Base-by-base conservation (phyloP, 2,113 vertebrate genomes). In the Entelurus aequoreus region DNA sequence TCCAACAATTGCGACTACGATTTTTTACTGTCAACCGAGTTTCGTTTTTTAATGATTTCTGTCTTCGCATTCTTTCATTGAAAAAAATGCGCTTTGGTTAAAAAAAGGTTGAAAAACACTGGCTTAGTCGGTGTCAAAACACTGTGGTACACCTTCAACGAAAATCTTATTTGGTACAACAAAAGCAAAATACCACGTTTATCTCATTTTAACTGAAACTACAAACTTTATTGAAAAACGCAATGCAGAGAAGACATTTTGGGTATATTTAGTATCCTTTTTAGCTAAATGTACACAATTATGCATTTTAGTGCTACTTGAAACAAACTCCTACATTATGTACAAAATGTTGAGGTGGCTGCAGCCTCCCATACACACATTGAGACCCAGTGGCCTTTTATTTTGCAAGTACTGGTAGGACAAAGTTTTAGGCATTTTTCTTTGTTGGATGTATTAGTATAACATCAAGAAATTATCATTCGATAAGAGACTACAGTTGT, bases 221-320 rank as follows among this genome's bases (percentile, higher is more conserved):
- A 94, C 66, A 92, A 93, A 94, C 93, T 96, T 95, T 98, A 97
- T 97, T 96, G 93, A 94, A 93, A 95, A 89, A 60, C 86, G 87
- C 88, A 92, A 91, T 89, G 91, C 88, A 3, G 28, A 28, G 93
- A 96, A 92, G 91, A 94, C 93, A 89, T 84, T 92, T 91, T 92
- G 28, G 4, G 28, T 86, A 89, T 86, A 90, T 95, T 93, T 93
- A 94, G 93, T 90, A 93, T 92, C 93, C 95, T 96, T 95, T 19
- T 19, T 97, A 95, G 91, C 91, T 92, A 93, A 93, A 90, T 88
- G 92, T 92, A 97, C 93, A 95, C 93, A 95, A 92, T 88, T 91
- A 90, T 92, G 92, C 88, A 93, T 92, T 92, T 88, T 92, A 88
- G 89, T 92, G 87, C 91, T 92, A 86, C 91, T 92, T 91, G 87